Evolutionary conservation across 53 echinoderm and acorn worm species (phyloP).

Genomic region (Antedon mediterranea): DNA sequence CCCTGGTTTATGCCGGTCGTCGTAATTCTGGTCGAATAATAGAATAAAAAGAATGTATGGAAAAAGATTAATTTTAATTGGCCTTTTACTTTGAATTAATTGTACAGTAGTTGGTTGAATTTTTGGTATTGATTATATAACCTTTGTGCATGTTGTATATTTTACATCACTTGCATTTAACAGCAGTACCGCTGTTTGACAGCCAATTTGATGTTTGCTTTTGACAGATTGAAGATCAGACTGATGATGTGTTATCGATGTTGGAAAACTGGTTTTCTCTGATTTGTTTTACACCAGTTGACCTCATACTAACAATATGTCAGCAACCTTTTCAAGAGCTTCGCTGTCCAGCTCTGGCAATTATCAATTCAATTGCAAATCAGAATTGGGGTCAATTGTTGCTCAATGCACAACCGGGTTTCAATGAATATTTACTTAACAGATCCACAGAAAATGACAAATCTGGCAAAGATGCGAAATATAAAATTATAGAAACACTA

Average conservation of each 20-base stretch:
- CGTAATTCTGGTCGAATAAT: too few relatives aligned
- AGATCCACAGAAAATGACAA: constrained; percentile 59
- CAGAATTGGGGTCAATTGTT: constrained; percentile 43
- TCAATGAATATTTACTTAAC: constrained; percentile 53
- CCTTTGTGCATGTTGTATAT: too few relatives aligned
- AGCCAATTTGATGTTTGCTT: too few relatives aligned
- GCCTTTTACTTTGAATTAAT: too few relatives aligned
- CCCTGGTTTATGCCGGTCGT: too few relatives aligned
- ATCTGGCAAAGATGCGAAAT: constrained; percentile 57
- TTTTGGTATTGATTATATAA: too few relatives aligned
- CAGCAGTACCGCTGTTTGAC: too few relatives aligned
- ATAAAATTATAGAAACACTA: constrained; percentile 36
- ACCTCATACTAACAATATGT: constrained; percentile 50
- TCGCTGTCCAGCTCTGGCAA: constrained; percentile 38
- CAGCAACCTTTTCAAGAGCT: constrained; percentile 69
- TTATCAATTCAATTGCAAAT: constrained; percentile 37
- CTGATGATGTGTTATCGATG: constrained; percentile 40
- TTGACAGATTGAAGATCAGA: constrained; percentile 46
- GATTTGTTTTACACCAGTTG: constrained; percentile 33
- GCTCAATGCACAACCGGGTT: constrained; percentile 34
- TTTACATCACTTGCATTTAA: too few relatives aligned
- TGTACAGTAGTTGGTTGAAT: too few relatives aligned
- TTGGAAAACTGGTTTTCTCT: constrained; percentile 49
- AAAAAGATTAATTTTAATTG: too few relatives aligned
- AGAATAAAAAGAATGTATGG: too few relatives aligned